phyloP scores from a whole-genome alignment of 2,888 invertebrate genomes.

The Epiblema foenella region DNA sequence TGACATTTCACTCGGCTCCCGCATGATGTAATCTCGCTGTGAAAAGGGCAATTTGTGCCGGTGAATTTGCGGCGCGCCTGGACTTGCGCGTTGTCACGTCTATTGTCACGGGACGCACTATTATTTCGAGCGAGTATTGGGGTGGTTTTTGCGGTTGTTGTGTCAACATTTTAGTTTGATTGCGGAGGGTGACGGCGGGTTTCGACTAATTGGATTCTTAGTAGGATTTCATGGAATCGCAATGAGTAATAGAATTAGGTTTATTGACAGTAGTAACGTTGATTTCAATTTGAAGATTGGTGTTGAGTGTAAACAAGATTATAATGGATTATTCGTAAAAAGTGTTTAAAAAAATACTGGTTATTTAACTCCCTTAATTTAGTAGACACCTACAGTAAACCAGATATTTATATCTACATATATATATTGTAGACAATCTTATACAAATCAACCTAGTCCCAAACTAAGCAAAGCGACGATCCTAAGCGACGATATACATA shows the following conservation, averaged over 20 bases:
- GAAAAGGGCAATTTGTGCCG: slow-evolving; percentile 85
- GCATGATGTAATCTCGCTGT: slow-evolving; percentile 85
- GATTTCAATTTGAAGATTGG: background rate
- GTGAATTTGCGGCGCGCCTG: slow-evolving; percentile 83
- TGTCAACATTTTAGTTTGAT: slow-evolving; percentile 51
- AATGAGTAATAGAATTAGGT: background rate
- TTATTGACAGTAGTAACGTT: background rate
- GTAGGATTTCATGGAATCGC: slow-evolving; percentile 8
- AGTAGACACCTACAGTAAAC: no score
- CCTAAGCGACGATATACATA: no score
- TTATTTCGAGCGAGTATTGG: slow-evolving; percentile 58
- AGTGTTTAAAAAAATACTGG: background rate
- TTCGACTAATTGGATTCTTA: slow-evolving; percentile 40
- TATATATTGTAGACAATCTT: no score
- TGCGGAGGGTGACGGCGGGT: slow-evolving; percentile 26
- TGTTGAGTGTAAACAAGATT: background rate
- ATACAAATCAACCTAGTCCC: no score
- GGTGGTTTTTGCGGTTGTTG: slow-evolving; percentile 52
- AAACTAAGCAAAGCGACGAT: no score
- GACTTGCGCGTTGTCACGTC: slow-evolving; percentile 81
- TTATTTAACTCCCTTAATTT: background rate
- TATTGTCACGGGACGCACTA: slow-evolving; percentile 64
- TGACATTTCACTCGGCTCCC: slow-evolving; percentile 85
- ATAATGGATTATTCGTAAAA: background rate
- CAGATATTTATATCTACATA: no score